Conservation (phyloP, 2,797 vertebrate genomes). For the Rhodeus uyekii region DNA sequence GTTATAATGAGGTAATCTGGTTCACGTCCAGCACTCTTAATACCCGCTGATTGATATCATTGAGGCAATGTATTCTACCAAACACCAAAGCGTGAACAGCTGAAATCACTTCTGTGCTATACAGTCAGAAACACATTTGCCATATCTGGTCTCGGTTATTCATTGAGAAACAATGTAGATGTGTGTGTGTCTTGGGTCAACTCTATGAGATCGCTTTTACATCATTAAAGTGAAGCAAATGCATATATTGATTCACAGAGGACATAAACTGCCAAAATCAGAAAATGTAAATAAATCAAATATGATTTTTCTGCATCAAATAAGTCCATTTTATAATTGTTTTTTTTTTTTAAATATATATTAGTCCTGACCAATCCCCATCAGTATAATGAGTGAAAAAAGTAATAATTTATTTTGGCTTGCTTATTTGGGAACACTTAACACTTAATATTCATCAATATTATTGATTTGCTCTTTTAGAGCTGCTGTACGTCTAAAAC, state of each 20-base stretch:
- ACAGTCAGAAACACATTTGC: constrained; percentile 43
- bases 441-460: too few relatives aligned
- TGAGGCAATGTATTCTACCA: not conserved
- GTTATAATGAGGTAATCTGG: constrained; percentile 5
- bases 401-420: too few relatives aligned
- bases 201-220: not conserved
- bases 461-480: too few relatives aligned
- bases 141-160: constrained; percentile 48
- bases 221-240: not conserved
- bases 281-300: not conserved
- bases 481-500: too few relatives aligned
- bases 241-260: not conserved
- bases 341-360: too few relatives aligned
- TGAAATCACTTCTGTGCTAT: constrained; percentile 55
- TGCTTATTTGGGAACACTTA: too few relatives aligned
- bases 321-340: not conserved
- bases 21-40: constrained; percentile 9
- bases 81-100: constrained; percentile 48
- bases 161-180: constrained; percentile 23
- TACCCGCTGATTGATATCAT: not conserved
- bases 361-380: not conserved
- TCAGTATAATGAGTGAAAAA: not conserved
- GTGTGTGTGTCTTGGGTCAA: constrained; percentile 1
- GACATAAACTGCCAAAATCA: not conserved
- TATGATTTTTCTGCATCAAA: not conserved